Percentiles rank a stretch among this genome's conserved stretches.
Conservation (phyloP, 2,113 vertebrate species). For the Apeltes quadracus region DNA sequence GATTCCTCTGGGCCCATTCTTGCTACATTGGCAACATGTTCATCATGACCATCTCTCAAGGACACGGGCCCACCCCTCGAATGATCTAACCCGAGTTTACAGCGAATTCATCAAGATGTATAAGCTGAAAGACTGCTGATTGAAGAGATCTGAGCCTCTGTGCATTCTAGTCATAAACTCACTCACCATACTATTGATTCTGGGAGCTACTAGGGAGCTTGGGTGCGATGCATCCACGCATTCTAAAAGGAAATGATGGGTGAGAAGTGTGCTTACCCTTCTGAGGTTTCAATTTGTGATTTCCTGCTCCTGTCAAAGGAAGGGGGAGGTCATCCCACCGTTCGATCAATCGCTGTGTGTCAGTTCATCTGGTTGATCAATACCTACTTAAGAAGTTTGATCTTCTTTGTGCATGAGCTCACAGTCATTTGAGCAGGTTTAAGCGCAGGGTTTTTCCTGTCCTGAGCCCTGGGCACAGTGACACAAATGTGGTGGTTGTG, state of each 20-base stretch:
- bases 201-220: slow-evolving; percentile 45
- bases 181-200: slow-evolving; percentile 55
- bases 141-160: slow-evolving; percentile 28
- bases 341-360: slow-evolving; percentile 57
- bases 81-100: slow-evolving; percentile 21
- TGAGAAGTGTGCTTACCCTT: slow-evolving; percentile 66
- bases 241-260: slow-evolving; percentile 63
- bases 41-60: slow-evolving; percentile 58
- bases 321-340: slow-evolving; percentile 54
- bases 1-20: slow-evolving; percentile 51
- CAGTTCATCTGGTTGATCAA: slow-evolving; percentile 70
- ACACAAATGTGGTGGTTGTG: slow-evolving; percentile 55
- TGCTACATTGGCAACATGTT: slow-evolving; percentile 69
- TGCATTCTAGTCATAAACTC: slow-evolving; percentile 48
- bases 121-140: slow-evolving; percentile 53
- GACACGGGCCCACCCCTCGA: slow-evolving; percentile 40
- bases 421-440: slow-evolving; percentile 60
- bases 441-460: slow-evolving; percentile 35
- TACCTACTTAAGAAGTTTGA: slow-evolving; percentile 76
- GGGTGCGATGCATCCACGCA: slow-evolving; percentile 44
- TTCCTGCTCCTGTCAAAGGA: slow-evolving; percentile 66
- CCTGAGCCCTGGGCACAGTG: slow-evolving; percentile 42
- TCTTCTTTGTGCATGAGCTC: slow-evolving; percentile 57
- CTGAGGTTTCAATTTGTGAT: slow-evolving; percentile 62
- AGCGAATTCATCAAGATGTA: slow-evolving; percentile 44